phyloP scores from a whole-genome alignment of 2,888 invertebrate genomes.

The Philonicus albiceps region DNA sequence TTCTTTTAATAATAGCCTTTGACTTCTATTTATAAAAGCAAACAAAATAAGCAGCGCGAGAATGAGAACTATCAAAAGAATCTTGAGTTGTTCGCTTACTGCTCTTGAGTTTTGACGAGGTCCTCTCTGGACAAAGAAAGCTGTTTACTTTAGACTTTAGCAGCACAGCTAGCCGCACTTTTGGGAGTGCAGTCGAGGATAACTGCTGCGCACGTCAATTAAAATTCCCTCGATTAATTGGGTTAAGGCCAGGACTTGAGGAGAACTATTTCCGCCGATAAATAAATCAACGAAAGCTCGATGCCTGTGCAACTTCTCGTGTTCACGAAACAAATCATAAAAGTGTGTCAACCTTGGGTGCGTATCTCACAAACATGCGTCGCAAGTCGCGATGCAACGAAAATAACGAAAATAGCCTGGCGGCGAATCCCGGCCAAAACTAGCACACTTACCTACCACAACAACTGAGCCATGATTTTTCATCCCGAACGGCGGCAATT shows the following conservation, averaged over 20 bases:
- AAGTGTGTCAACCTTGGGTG: constrained; percentile 34
- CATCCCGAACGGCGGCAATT: constrained; percentile 7
- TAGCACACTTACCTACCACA: constrained; percentile 30
- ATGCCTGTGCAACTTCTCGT: constrained; percentile 12
- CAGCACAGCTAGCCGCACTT: background rate
- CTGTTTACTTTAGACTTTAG: background rate
- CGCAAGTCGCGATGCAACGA: background rate
- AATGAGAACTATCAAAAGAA: background rate
- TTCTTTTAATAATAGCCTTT: background rate
- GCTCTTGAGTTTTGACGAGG: background rate
- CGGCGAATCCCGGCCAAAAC: constrained; percentile 5
- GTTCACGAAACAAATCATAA: constrained; percentile 34
- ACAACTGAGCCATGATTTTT: constrained; percentile 22
- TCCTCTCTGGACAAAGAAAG: constrained; percentile 22
- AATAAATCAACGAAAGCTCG: constrained; percentile 23
- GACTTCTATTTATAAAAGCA: constrained; percentile 1
- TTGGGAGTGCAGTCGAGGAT: constrained; percentile 33
- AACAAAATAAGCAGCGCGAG: background rate
- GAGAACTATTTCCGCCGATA: constrained; percentile 41
- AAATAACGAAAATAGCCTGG: constrained; percentile 22
- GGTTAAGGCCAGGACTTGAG: constrained; percentile 37
- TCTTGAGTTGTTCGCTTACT: background rate
- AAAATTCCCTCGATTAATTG: constrained; percentile 34
- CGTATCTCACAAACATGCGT: constrained; percentile 3
- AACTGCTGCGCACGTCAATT: constrained; percentile 20